Base-by-base conservation (phyloP, 2,888 invertebrate genomes). In the Zaprionus lineosus region DNA sequence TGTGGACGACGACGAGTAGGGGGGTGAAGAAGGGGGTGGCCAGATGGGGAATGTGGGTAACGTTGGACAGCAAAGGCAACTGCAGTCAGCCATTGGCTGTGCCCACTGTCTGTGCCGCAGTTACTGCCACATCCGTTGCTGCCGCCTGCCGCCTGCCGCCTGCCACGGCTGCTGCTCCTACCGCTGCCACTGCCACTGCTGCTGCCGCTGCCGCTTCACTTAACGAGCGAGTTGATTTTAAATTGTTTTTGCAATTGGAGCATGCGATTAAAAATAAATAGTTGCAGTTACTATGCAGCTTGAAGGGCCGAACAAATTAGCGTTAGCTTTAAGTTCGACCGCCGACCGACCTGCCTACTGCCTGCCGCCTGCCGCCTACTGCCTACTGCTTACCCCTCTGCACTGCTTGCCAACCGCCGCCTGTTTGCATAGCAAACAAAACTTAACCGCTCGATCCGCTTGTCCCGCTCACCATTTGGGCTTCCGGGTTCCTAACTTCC, bases 211-310 rank as follows among this genome's bases (percentile, higher is more conserved):
- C 68, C 71, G 77, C 84, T 75, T 83, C 81, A 83, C 86, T 85
- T 79, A 81, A 81, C 86, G 71, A 79, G 74, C 84, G 63, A 84
- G 81, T 79, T 81, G 81, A 83, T 83, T 83, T 81, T 81, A 81
- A 81, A 81, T 81, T 85, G 81, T 81, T 85, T 85, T 68, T 85
- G 81, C 85, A 81, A 81, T 85, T 85, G 81, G 81, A 85, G 81
- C 81, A 79, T 85, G 84, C 76, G 78, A 83, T 85, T 79, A 75
- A 79, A 79, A 74, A 68, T 78, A 78, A 78, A 78, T 81, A 78
- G 82, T 82, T 77, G 74, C 84, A 66, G 70, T 73, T 52, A 40
- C 34, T 37, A 14, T 28, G 26, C 48, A 58, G 40, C 48, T 56
- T 52, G 47, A 51, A 63, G 77, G 58, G 56, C 58, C 81, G 51